Percentiles rank a stretch among this genome's conserved stretches.
phyloP scores from a whole-genome alignment of 64 coral and sea anemone species.

The Stylophora pistillata region DNA sequence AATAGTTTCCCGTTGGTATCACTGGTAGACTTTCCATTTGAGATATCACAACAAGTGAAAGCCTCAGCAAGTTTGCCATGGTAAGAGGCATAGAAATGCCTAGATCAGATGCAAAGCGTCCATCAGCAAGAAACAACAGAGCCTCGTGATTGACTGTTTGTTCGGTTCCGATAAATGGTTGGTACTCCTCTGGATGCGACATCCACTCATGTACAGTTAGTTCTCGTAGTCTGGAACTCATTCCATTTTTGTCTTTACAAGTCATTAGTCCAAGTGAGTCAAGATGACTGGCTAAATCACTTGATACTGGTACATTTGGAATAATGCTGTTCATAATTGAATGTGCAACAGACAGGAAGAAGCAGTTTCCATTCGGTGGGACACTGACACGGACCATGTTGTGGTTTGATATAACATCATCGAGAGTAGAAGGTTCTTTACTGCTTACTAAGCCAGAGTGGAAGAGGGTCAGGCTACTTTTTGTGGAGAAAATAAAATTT shows the following conservation, averaged over 20 bases:
- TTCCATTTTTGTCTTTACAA: neutral
- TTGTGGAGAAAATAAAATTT: slow-evolving; percentile 28
- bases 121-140: slow-evolving; percentile 42
- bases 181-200: slow-evolving; percentile 47
- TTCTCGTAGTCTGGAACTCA: slow-evolving; percentile 23
- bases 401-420: too few species aligned
- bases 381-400: slow-evolving; percentile 46
- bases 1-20: slow-evolving; percentile 31
- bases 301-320: slow-evolving; percentile 11
- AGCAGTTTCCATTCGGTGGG: slow-evolving; percentile 56
- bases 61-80: slow-evolving; percentile 62
- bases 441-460: slow-evolving; percentile 22
- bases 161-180: slow-evolving; percentile 34
- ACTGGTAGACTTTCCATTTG: slow-evolving; percentile 73
- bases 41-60: slow-evolving; percentile 50
- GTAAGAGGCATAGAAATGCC: too few species aligned
- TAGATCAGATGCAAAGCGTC: too few species aligned
- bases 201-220: slow-evolving; percentile 59
- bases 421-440: slow-evolving; percentile 34
- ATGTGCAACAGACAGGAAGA: slow-evolving; percentile 54
- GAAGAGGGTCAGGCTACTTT: slow-evolving; percentile 49
- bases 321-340: slow-evolving; percentile 36
- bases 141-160: slow-evolving; percentile 43
- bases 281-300: slow-evolving; percentile 41
- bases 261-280: slow-evolving; percentile 29